Conservation (phyloP, 1,140 invertebrate genomes). For the Colletes gigas region DNA sequence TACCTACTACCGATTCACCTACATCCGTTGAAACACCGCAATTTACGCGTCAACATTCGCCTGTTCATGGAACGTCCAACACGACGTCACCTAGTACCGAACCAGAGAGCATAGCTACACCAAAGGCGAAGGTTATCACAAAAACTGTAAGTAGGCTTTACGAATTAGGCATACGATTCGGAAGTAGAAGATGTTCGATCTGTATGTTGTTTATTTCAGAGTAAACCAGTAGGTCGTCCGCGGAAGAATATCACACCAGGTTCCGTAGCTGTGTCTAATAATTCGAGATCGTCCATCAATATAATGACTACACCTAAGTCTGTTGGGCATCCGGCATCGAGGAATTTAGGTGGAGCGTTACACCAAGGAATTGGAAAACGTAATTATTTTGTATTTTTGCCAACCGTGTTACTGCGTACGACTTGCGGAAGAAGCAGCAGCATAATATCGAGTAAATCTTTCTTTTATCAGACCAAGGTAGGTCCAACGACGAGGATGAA, state of each 20-base stretch:
- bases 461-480: constrained; percentile 40
- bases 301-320: constrained; percentile 56
- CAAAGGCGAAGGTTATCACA: constrained; percentile 35
- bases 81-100: constrained; percentile 22
- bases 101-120: not conserved
- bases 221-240: constrained; percentile 54
- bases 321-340: constrained; percentile 26
- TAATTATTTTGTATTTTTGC: constrained; percentile 13
- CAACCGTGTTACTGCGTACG: too few relatives aligned
- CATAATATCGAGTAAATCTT: too few relatives aligned
- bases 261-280: constrained; percentile 15
- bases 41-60: constrained; percentile 49
- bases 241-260: constrained; percentile 37
- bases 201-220: constrained; percentile 20
- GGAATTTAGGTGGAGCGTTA: constrained; percentile 33
- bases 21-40: constrained; percentile 66
- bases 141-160: constrained; percentile 42
- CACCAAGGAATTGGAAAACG: constrained; percentile 50
- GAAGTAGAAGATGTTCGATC: not conserved
- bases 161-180: not conserved
- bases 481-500: constrained; percentile 63
- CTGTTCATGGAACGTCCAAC: constrained; percentile 30
- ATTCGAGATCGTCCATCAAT: constrained; percentile 26
- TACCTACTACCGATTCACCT: constrained; percentile 71
- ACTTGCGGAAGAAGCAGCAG: too few relatives aligned